Evolutionary conservation across 2,113 vertebrate species (phyloP), one percentile per base, ranked within the genome.

Genomic region (Marmota monax): DNA sequence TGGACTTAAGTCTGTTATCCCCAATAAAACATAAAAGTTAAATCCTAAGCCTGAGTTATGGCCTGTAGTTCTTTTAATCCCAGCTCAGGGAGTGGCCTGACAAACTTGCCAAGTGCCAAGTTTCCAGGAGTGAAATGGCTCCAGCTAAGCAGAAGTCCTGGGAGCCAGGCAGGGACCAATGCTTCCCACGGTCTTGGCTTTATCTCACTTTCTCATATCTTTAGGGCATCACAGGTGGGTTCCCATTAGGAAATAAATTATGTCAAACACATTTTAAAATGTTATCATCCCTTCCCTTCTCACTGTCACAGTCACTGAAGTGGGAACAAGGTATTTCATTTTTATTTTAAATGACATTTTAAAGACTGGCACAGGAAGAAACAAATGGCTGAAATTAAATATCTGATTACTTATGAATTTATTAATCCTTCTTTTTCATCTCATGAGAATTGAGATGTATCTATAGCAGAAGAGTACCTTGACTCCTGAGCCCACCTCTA

Each of bases 21-120:
- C 78, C 73, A 84, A 74, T 18, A 72, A 42, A 95, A 58, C 6
- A 34, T 74, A 34, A 90, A 90, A 58, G n/a, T 95, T 63, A 94
- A 91, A 93, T 69, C 37, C 11, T 45, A 32, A 79, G 87, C 13
- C 84, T 79, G 29, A 17, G 7, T 14, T 76, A 45, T 48, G 45
- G 39, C 18, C 61, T 90, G 14, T 9, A 65, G 83, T 3, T 90
- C 74, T 63, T 45, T 89, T 82, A 61, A 78, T 42, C 58, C n/a
- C 37, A 25, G 17, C 17, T 65, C n/a, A 70, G 76, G 32, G 1
- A 7, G 0, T 65, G 18, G 20, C 27, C 61, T 86, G 69, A 37
- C 4, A 78, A 73, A 29, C 13, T 7, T 85, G 48, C 1, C 23
- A 58, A 56, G 22, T 3, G 10, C 23, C 65, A 56, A 45, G 39